A percentile compares a stretch with the other conserved stretches of the same genome.
Conservation (phyloP, 1,140 invertebrate genomes). For the Megathymus violae region DNA sequence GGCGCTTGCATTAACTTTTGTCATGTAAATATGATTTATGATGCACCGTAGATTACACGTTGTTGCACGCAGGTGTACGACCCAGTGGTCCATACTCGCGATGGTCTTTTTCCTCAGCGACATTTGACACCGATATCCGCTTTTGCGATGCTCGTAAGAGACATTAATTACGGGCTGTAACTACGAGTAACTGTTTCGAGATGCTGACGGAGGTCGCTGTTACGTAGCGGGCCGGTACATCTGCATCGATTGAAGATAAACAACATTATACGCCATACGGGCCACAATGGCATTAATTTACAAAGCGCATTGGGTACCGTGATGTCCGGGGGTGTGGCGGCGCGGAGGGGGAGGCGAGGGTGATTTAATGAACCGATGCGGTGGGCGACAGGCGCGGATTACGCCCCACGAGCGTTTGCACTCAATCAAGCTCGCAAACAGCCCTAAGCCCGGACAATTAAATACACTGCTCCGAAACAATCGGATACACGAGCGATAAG, state of each 20-base stretch:
- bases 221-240: too few species aligned
- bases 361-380: slow-evolving; percentile 80
- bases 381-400: slow-evolving; percentile 74
- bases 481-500: slow-evolving; percentile 74
- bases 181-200: too few species aligned
- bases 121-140: slow-evolving; percentile 18
- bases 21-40: slow-evolving; percentile 55
- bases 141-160: slow-evolving; percentile 20
- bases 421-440: slow-evolving; percentile 82
- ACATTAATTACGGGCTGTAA: slow-evolving; percentile 20
- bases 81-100: slow-evolving; percentile 5
- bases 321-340: slow-evolving; percentile 35
- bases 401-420: slow-evolving; percentile 76
- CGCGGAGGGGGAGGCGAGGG: slow-evolving; percentile 44
- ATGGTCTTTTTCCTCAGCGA: slow-evolving; percentile 22
- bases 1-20: slow-evolving; percentile 40
- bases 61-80: slow-evolving; percentile 39
- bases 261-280: slow-evolving; percentile 57
- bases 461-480: slow-evolving; percentile 78
- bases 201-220: too few species aligned
- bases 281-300: slow-evolving; percentile 79
- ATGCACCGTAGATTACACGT: slow-evolving; percentile 37
- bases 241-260: slow-evolving; percentile 50
- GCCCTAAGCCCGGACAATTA: slow-evolving; percentile 79
- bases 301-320: slow-evolving; percentile 63